Evolutionary conservation across 2,888 invertebrate species (phyloP).

Genomic region (Seira musarum): DNA sequence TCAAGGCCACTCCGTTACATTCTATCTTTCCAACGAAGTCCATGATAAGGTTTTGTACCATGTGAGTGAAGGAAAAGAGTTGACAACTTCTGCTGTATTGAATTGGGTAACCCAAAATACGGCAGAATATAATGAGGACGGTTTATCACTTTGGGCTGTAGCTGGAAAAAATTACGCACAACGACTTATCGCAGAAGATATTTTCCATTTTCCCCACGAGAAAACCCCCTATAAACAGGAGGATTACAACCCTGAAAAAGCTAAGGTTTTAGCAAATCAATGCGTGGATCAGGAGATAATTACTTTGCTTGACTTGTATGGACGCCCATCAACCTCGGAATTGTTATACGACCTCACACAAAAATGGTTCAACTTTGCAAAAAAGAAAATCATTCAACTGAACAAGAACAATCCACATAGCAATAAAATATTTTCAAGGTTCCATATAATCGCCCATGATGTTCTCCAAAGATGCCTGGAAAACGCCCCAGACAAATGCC

Average conservation of each 20-base stretch:
- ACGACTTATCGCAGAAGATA: conserved; percentile 41
- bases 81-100: conserved; percentile 45
- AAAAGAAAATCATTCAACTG: conserved; percentile 21
- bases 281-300: conserved; percentile 49
- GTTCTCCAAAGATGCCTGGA: not conserved
- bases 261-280: not conserved
- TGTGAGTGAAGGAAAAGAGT: not conserved
- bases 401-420: not conserved
- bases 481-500: too few species aligned
- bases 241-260: conserved; percentile 17
- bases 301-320: conserved; percentile 51
- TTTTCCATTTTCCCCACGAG: too few species aligned
- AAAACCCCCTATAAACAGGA: conserved; percentile 13
- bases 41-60: conserved; percentile 31
- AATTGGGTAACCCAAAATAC: conserved; percentile 59
- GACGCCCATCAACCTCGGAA: conserved; percentile 8
- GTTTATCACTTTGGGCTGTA: conserved; percentile 61
- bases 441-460: not conserved
- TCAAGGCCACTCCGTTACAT: conserved; percentile 53
- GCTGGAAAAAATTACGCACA: too few species aligned
- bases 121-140: conserved; percentile 45
- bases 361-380: conserved; percentile 22
- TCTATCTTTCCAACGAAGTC: conserved; percentile 61
- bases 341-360: conserved; percentile 21
- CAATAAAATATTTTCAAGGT: not conserved